Evolutionary conservation across 2,888 invertebrate species (phyloP).

Genomic region (Globia sparganii): DNA sequence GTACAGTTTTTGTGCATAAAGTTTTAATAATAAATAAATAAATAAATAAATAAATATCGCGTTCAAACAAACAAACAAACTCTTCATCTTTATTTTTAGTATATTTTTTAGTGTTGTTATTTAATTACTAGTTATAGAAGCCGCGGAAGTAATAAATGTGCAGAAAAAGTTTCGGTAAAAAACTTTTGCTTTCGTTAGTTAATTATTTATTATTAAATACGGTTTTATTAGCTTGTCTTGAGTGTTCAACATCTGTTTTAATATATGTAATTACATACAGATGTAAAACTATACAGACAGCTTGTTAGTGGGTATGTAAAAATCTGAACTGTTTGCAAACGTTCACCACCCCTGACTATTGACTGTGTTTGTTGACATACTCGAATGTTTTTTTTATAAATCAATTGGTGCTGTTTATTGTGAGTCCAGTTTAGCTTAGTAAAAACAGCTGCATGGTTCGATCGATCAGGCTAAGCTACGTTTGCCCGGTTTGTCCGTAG

Average conservation of each 20-base stretch:
- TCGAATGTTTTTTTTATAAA: not conserved
- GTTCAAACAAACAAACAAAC: too few species aligned
- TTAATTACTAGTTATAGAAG: constrained; percentile 30
- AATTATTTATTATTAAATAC: constrained; percentile 20
- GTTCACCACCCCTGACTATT: not conserved
- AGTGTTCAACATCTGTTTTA: constrained; percentile 19
- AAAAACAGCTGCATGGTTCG: too few species aligned
- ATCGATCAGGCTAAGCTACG: too few species aligned
- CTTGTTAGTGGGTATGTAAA: not conserved
- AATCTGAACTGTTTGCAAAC: not conserved
- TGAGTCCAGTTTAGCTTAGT: not conserved
- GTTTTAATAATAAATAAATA: too few species aligned
- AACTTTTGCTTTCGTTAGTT: constrained; percentile 25
- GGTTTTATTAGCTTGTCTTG: constrained; percentile 33
- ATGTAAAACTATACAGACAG: too few species aligned
- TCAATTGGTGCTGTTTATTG: not conserved
- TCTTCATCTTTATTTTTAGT: too few species aligned
- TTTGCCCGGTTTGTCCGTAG: too few species aligned
- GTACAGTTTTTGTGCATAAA: too few species aligned
- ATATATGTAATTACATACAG: constrained; percentile 14
- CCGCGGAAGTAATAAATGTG: constrained; percentile 36
- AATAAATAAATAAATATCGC: too few species aligned
- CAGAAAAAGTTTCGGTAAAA: constrained; percentile 16
- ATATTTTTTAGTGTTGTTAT: constrained; percentile 33
- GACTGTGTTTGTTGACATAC: not conserved